Evolutionary conservation across 2,113 vertebrate species (phyloP), one percentile per base, ranked within the genome.

Genomic region (Hemibagrus wyckioides): DNA sequence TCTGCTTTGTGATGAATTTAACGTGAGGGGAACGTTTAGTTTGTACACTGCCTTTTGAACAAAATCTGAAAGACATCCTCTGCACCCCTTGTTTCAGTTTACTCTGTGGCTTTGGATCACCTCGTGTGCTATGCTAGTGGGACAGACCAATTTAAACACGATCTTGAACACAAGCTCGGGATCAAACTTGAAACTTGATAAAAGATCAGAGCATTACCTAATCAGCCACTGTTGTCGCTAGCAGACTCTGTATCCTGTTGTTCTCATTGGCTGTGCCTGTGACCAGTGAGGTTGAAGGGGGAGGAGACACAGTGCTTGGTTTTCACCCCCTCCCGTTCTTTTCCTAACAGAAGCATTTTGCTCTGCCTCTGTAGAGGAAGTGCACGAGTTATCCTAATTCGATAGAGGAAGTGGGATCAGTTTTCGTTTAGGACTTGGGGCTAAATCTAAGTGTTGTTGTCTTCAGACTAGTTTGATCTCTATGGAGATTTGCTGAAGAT

Each of bases 221-320:
- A 92, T 92, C 90, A 86, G 89, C 89, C 90, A 82, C 61, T 77
- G 80, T 91, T 93, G 93, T 94, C 93, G 90, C 92, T 92, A 93
- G 91, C 90, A 91, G 90, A 87, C 92, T 89, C 91, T 87, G 73
- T 80, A 83, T 84, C 87, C 57, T 84, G 71, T 81, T 11, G 56
- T 50, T 91, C 86, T 94, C 90, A 95, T 95, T 95, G 52, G 95
- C 90, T 92, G 83, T 88, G 84, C 82, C 85, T 44, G 73, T 71
- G 88, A 76, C 95, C 94, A 95, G 93, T 95, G 87, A 91, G 44
- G 85, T 28, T 1, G 21, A 88, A 87, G 92, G 92, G 94, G 94
- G 93, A 92, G 92, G 93, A 92, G 91, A 93, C 86, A 59, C 90
- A 85, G 88, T 73, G 65, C 90, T 90, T 84, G 84, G 89, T 79